Percentiles rank a stretch among this genome's conserved stretches.
phyloP scores from a whole-genome alignment of 2,113 vertebrate species.

The Panthera leo region DNA sequence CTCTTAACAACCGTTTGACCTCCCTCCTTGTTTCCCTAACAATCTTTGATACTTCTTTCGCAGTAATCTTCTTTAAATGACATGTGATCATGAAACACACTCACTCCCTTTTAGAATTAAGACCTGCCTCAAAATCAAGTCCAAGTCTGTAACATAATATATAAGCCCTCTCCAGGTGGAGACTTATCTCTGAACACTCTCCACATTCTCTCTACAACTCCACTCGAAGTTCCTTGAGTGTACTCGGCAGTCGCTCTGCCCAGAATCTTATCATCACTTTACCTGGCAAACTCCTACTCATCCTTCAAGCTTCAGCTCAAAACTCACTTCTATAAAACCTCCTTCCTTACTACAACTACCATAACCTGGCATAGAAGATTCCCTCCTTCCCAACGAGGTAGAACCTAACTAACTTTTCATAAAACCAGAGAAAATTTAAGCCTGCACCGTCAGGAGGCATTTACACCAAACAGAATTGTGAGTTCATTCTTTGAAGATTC shows the following conservation, averaged over 20 bases:
- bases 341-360: background rate
- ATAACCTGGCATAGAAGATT: background rate
- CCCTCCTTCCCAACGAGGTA: background rate
- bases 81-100: background rate
- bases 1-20: background rate
- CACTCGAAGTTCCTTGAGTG: background rate
- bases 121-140: background rate
- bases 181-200: background rate
- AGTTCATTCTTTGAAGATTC: constrained; percentile 13
- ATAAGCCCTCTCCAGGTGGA: background rate
- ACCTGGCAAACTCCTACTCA: background rate
- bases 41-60: background rate
- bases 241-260: background rate
- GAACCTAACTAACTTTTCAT: constrained; percentile 29
- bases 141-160: background rate
- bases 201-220: background rate
- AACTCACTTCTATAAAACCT: background rate
- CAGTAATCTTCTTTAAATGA: constrained; percentile 21
- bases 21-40: background rate
- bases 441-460: background rate
- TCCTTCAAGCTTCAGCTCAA: constrained; percentile 8
- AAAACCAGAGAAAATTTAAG: background rate
- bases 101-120: background rate
- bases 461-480: background rate
- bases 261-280: background rate